Evolutionary conservation across 2,888 invertebrate genomes (phyloP), one percentile per base, ranked within the genome.

Genomic region (Linhomoeus sp.): DNA sequence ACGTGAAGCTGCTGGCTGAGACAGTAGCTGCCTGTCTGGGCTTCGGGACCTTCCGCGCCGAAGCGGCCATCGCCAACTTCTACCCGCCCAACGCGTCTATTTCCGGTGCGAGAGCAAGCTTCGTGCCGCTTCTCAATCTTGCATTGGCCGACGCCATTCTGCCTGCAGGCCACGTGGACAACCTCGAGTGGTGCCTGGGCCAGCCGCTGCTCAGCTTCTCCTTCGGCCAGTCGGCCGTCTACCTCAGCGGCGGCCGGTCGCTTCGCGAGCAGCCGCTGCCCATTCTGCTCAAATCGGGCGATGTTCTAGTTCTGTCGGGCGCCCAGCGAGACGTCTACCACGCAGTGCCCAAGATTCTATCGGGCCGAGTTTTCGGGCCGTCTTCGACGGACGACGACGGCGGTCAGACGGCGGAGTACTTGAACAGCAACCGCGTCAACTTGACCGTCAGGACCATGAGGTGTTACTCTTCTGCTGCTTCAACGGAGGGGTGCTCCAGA

Each of bases 121-220:
- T n/a, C n/a, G n/a, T n/a, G n/a, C n/a, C n/a, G n/a, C n/a, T n/a
- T n/a, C n/a, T n/a, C n/a, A n/a, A n/a, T n/a, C n/a, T n/a, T n/a
- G n/a, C n/a, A n/a, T n/a, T n/a, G n/a, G n/a, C n/a, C n/a, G n/a
- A n/a, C n/a, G n/a, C n/a, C n/a, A n/a, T n/a, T n/a, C n/a, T n/a
- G n/a, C n/a, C n/a, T n/a, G n/a, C n/a, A n/a, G 85, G 86, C 0
- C 97, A 97, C 63, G 84, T 83, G 0, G 97, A 97, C 68, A 81
- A 83, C 62, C 92, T 92, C 0, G 92, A 94, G 70, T 69, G 76
- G 1, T 79, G 85, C 68, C 70, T 79, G 41, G 72, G 76, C 9
- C 51, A 52, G 15, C 94, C 97, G 0, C 69, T 97, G 33, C 76
- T 94, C 59, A 94, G 94, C 0, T 75, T 57, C 69, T 92, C 92